Conservation (phyloP, 2,888 invertebrate species). For the Metalampra italica region DNA sequence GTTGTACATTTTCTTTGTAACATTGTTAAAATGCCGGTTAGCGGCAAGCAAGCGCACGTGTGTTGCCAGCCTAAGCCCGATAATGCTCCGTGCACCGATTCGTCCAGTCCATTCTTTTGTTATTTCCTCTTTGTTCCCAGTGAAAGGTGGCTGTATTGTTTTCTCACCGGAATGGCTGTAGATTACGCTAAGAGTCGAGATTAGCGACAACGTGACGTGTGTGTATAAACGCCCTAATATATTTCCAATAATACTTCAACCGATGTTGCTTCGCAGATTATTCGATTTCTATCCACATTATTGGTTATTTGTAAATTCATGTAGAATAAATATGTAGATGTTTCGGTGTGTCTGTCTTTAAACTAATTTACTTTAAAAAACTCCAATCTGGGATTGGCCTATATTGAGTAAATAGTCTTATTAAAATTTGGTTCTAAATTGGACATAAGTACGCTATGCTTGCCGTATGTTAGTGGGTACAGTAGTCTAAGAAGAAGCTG, state of each 20-base stretch:
- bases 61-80: constrained; percentile 42
- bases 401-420: too few relatives aligned
- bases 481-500: too few relatives aligned
- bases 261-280: constrained; percentile 13
- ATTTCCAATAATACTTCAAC: constrained; percentile 47
- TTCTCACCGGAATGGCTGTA: constrained; percentile 59
- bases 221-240: constrained; percentile 56
- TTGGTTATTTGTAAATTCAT: too few relatives aligned
- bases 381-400: too few relatives aligned
- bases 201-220: constrained; percentile 70
- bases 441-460: too few relatives aligned
- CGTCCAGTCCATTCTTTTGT: constrained; percentile 68
- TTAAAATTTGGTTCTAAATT: too few relatives aligned
- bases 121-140: constrained; percentile 63
- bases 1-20: constrained; percentile 38
- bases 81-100: constrained; percentile 63
- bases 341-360: too few relatives aligned
- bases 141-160: constrained; percentile 72
- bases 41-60: constrained; percentile 48
- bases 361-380: too few relatives aligned
- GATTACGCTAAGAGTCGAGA: constrained; percentile 72
- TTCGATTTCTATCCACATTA: background rate
- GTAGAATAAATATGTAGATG: too few relatives aligned
- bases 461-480: too few relatives aligned
- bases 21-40: constrained; percentile 49